Conservation (phyloP, 2,888 invertebrate species). For the Acronicta psi region DNA sequence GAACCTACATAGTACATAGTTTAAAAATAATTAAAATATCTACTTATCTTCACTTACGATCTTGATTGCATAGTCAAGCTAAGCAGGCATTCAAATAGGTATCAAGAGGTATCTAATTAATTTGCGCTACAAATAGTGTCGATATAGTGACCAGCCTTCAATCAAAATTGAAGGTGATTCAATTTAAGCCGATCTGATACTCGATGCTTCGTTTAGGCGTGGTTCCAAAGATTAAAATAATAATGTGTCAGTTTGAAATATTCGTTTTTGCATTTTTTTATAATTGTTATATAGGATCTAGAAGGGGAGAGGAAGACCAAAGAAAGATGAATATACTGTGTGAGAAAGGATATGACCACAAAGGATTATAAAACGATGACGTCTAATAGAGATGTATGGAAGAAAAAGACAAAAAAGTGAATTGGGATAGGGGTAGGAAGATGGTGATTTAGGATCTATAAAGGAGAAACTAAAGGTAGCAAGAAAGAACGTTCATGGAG, state of each 20-base stretch:
- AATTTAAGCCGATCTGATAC: slow-evolving; percentile 74
- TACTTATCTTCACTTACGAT: slow-evolving; percentile 46
- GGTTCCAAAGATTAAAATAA: slow-evolving; percentile 52
- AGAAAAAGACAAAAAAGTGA: too few relatives aligned
- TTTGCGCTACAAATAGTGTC: slow-evolving; percentile 70
- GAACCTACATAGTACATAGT: not conserved
- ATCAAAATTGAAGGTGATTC: slow-evolving; percentile 75
- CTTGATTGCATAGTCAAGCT: slow-evolving; percentile 47
- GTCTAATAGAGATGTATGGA: too few relatives aligned
- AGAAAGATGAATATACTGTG: too few relatives aligned
- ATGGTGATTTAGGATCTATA: too few relatives aligned
- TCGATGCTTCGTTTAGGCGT: slow-evolving; percentile 63
- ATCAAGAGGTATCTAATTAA: slow-evolving; percentile 70
- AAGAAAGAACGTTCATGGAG: too few relatives aligned
- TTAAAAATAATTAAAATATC: slow-evolving; percentile 32
- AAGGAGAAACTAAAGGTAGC: too few relatives aligned
- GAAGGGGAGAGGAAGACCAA: too few relatives aligned
- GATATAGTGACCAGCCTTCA: slow-evolving; percentile 72
- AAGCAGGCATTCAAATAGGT: slow-evolving; percentile 46
- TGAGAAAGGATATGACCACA: too few relatives aligned
- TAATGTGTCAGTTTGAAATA: not conserved
- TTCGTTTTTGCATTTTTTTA: too few relatives aligned
- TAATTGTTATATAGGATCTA: too few relatives aligned
- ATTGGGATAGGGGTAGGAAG: too few relatives aligned
- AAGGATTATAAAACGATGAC: too few relatives aligned